A percentile compares a stretch with the other conserved stretches of the same genome.
Conservation (phyloP, 2,888 invertebrate genomes). For the Chrysodeixis includens region DNA sequence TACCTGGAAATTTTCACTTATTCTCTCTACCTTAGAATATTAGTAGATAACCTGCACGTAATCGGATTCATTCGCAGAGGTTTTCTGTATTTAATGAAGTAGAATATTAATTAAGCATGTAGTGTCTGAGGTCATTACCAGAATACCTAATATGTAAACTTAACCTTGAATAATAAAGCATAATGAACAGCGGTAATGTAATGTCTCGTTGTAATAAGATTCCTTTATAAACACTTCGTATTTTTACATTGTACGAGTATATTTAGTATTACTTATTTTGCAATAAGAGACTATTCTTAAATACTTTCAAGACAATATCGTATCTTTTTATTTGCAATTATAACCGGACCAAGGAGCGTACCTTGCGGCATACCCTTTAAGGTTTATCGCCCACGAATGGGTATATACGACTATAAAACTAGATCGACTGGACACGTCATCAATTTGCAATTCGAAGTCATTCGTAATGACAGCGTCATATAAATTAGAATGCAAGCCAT, state of each 20-base stretch:
- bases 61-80: neutral
- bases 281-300: conserved; percentile 16
- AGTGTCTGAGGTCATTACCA: conserved; percentile 33
- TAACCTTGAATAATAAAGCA: conserved; percentile 1
- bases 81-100: conserved; percentile 13
- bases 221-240: neutral
- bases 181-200: neutral
- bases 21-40: neutral
- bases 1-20: neutral
- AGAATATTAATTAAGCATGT: conserved; percentile 25
- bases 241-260: too few relatives aligned
- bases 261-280: neutral
- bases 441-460: conserved; percentile 26
- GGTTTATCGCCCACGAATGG: conserved; percentile 24
- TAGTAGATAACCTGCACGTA: neutral
- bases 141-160: conserved; percentile 23
- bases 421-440: conserved; percentile 40
- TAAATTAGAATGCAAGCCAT: conserved; percentile 32
- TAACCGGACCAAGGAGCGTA: conserved; percentile 26
- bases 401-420: conserved; percentile 45
- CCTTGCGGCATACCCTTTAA: conserved; percentile 40
- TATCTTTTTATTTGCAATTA: conserved; percentile 41
- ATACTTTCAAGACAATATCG: conserved; percentile 37
- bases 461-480: conserved; percentile 25
- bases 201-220: neutral